Evolutionary conservation across 2,888 invertebrate genomes (phyloP).

Genomic region (Drosophila neutralis): DNA sequence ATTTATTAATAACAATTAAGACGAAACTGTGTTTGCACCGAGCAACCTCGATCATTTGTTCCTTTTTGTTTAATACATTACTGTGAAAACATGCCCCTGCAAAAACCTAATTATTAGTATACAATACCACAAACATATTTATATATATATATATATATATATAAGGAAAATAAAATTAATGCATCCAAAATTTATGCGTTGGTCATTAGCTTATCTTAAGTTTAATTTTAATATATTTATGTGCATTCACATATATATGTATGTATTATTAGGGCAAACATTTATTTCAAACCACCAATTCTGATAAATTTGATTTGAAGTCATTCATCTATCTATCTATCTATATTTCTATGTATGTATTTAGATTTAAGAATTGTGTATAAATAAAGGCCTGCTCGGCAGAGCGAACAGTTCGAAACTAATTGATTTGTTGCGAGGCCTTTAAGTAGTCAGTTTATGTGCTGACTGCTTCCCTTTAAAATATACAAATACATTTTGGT

Average conservation of each 20-base stretch:
- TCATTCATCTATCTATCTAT: neutral
- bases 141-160: slow-evolving; percentile 8
- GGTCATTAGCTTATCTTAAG: neutral
- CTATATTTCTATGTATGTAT: too few relatives aligned
- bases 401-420: too few relatives aligned
- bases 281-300: neutral
- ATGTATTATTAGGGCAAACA: neutral
- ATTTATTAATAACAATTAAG: slow-evolving; percentile 3
- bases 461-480: too few relatives aligned
- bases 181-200: neutral
- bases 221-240: neutral
- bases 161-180: neutral
- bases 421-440: too few relatives aligned
- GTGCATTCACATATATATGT: neutral
- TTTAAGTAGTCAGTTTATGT: too few relatives aligned
- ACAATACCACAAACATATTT: neutral
- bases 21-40: slow-evolving; percentile 6
- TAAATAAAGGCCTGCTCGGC: too few relatives aligned
- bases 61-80: slow-evolving; percentile 3
- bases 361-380: too few relatives aligned
- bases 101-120: neutral
- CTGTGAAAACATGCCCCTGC: slow-evolving; percentile 1
- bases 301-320: neutral
- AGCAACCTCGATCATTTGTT: slow-evolving; percentile 11
- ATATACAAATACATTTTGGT: too few relatives aligned